Percentiles rank a stretch among this genome's conserved stretches.
These are phyloP conservation scores for Bucco capensis DNA, from an alignment of 2,113 vertebrate species.

Conservation along the genomic window DNA sequence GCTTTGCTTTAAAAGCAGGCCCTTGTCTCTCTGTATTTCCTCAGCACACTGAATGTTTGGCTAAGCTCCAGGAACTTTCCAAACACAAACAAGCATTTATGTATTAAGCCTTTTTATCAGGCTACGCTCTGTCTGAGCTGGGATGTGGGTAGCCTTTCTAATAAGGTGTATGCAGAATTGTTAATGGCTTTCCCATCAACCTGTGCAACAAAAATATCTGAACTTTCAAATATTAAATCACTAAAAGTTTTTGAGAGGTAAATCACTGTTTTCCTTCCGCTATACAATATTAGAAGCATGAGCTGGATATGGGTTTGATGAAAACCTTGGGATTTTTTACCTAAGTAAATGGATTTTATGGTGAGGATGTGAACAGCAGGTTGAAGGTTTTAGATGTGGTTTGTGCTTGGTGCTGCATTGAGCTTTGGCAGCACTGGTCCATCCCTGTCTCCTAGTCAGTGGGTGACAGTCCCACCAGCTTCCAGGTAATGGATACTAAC, in stretches of 20 bases:
- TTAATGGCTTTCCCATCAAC: slow-evolving; percentile 19
- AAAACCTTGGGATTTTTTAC: not conserved
- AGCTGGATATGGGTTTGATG: not conserved
- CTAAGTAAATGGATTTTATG: not conserved
- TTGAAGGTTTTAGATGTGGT: not conserved
- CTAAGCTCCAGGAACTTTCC: slow-evolving; percentile 56
- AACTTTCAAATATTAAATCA: not conserved
- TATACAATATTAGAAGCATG: not conserved
- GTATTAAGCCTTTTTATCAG: slow-evolving; percentile 64
- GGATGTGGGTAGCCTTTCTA: slow-evolving; percentile 52
- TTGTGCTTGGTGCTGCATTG: not conserved
- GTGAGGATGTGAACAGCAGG: not conserved
- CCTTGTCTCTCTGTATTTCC: slow-evolving; percentile 61
- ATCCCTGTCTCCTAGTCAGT: not conserved
- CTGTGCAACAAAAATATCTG: not conserved
- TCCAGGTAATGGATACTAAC: not conserved
- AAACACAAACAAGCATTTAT: slow-evolving; percentile 65
- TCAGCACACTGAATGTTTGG: slow-evolving; percentile 48
- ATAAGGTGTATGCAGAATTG: slow-evolving; percentile 17
- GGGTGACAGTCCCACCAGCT: not conserved
- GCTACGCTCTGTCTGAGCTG: slow-evolving; percentile 47
- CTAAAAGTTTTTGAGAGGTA: not conserved
- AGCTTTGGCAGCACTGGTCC: not conserved
- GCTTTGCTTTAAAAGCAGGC: slow-evolving; percentile 44
- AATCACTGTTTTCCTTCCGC: not conserved